These are phyloP conservation scores for Hemibagrus wyckioides DNA, from an alignment of 2,113 vertebrate species.

Conservation along the genomic window DNA sequence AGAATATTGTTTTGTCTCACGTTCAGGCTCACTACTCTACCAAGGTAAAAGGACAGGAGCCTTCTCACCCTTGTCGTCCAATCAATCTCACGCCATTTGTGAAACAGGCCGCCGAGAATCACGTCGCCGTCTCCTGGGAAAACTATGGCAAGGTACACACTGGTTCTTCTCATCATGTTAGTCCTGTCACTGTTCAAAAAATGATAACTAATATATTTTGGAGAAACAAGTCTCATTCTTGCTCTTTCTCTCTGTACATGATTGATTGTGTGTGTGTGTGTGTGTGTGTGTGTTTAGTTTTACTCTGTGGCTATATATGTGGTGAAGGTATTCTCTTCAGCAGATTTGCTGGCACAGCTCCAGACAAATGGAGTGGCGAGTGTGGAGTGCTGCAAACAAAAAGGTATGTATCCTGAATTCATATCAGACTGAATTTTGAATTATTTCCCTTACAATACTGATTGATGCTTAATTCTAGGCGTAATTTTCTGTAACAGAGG, in stretches of 20 bases:
- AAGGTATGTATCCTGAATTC: slow-evolving; percentile 77
- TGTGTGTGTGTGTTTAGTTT: slow-evolving; percentile 71
- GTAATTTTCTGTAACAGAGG: background rate
- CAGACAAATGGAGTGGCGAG: slow-evolving; percentile 90
- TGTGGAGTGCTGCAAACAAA: slow-evolving; percentile 89
- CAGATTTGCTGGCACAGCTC: slow-evolving; percentile 84
- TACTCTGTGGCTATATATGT: slow-evolving; percentile 97
- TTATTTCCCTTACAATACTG: background rate
- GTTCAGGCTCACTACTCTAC: slow-evolving; percentile 81
- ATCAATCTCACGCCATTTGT: slow-evolving; percentile 85
- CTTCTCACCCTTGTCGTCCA: slow-evolving; percentile 81
- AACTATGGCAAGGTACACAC: slow-evolving; percentile 78
- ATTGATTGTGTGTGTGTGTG: too few relatives aligned
- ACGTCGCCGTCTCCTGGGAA: slow-evolving; percentile 79
- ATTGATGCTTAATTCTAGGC: background rate
- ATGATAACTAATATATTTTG: background rate
- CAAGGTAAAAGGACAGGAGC: slow-evolving; percentile 79
- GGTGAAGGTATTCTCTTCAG: slow-evolving; percentile 84
- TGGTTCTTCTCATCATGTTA: background rate
- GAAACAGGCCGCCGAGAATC: slow-evolving; percentile 77
- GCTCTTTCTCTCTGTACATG: background rate
- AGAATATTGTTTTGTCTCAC: background rate
- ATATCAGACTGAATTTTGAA: background rate
- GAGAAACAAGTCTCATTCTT: background rate
- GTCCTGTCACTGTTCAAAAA: background rate